Evolutionary conservation across 2,113 vertebrate species (phyloP), one percentile per base, ranked within the genome.

Genomic region (Platanista minor): DNA sequence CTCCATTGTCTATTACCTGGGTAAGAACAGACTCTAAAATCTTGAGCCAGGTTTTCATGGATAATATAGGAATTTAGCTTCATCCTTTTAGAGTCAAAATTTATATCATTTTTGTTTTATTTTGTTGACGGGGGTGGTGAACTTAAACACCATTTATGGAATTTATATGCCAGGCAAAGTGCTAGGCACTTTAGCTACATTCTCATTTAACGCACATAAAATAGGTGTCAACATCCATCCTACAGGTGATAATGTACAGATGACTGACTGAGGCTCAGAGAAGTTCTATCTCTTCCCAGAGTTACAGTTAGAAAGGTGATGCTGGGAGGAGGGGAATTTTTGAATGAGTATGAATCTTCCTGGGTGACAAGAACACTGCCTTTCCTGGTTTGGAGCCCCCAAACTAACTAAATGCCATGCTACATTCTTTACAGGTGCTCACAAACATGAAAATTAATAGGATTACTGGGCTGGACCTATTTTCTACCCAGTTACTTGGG

Each of bases 71-170:
- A 86, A 89, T 41, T 90, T 31, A 80, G 29, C 57, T 33, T 94
- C 74, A 66, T 52, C 54, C 41, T 89, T 96, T 80, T 39, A 41
- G 52, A 67, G 78, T 84, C 27, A 88, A 94, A 95, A 84, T 69
- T 27, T 17, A 13, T 62, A 41, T 61, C 67, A 8, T 49, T 91
- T 43, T 74, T 77, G 31, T 67, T 36, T 82, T 21, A 43, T 33
- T 83, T 78, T 84, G 46, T 33, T 54, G 8, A 17, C 11, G 46
- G 17, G 25, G 1, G 39, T 27, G 21, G 20, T 14, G 54, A 90
- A 33, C 27, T 91, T 62, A 85, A 78, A 83, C 71, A 52, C 31
- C 57, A 36, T 39, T 74, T 84, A 14, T 43, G 27, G 54, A 83
- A 96, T 33, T 86, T 66, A 41, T 2, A 7, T 2, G 5, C 25